Evolutionary conservation across 2,888 invertebrate species (phyloP).

Genomic region (Cheilosia impressa): DNA sequence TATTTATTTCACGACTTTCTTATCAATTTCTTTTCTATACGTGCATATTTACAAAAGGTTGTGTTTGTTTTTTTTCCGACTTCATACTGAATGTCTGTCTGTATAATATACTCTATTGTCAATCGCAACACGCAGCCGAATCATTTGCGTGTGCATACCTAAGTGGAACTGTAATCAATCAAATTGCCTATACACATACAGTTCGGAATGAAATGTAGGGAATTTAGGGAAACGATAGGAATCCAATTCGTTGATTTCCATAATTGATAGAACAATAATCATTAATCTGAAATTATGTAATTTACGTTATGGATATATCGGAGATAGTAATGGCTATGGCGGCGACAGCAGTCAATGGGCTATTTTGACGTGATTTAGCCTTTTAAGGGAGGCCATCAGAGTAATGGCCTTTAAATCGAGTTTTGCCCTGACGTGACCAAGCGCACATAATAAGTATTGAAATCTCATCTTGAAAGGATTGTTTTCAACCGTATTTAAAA

Average conservation of each 20-base stretch:
- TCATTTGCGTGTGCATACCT: conserved; percentile 17
- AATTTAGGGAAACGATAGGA: conserved; percentile 9
- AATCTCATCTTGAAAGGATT: no score
- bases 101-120: not conserved
- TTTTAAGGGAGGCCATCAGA: conserved; percentile 22
- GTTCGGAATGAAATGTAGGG: conserved; percentile 4
- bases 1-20: no score
- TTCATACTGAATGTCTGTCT: not conserved
- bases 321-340: not conserved
- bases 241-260: conserved; percentile 31
- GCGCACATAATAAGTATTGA: no score
- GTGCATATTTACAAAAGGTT: no score
- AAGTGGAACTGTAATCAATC: conserved; percentile 29
- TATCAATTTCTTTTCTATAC: no score
- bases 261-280: conserved; percentile 39
- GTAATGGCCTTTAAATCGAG: conserved; percentile 17
- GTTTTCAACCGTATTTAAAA: no score
- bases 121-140: conserved; percentile 30
- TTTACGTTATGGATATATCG: conserved; percentile 35
- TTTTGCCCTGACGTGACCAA: not conserved
- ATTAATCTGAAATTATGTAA: conserved; percentile 33
- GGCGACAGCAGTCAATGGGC: conserved; percentile 3
- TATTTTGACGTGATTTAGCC: conserved; percentile 44
- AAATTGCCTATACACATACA: not conserved
- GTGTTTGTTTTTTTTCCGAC: not conserved